These are phyloP conservation scores for Danio kyathit DNA, from an alignment of 2,797 vertebrate species.

Conservation along the genomic window DNA sequence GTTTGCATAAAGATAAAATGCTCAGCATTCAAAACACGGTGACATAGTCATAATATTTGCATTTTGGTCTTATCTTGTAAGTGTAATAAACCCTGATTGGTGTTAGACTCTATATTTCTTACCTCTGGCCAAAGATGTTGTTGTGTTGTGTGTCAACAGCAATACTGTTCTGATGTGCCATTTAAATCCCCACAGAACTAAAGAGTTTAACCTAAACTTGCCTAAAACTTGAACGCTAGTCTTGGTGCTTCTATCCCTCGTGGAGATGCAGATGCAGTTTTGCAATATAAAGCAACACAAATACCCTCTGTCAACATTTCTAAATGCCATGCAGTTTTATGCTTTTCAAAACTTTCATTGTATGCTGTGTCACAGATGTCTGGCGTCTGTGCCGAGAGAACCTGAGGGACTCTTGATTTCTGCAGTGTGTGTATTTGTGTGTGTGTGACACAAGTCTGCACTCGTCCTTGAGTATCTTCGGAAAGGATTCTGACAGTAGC, in stretches of 20 bases:
- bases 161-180: background rate
- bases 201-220: constrained; percentile 16
- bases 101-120: background rate
- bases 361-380: constrained; percentile 25
- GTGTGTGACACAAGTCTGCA: constrained; percentile 54
- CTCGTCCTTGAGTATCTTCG: constrained; percentile 59
- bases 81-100: background rate
- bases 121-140: background rate
- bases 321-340: constrained; percentile 8
- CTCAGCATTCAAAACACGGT: background rate
- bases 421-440: constrained; percentile 35
- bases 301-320: background rate
- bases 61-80: background rate
- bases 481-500: constrained; percentile 65
- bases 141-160: background rate
- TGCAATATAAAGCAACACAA: constrained; percentile 1
- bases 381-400: background rate
- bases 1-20: constrained; percentile 15
- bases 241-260: background rate
- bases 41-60: constrained; percentile 1
- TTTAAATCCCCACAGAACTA: background rate
- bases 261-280: background rate
- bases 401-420: constrained; percentile 12
- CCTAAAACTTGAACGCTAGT: background rate
- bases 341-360: constrained; percentile 2